These are phyloP conservation scores for Crotophaga sulcirostris DNA, from an alignment of 2,113 vertebrate species.

Conservation along the genomic window DNA sequence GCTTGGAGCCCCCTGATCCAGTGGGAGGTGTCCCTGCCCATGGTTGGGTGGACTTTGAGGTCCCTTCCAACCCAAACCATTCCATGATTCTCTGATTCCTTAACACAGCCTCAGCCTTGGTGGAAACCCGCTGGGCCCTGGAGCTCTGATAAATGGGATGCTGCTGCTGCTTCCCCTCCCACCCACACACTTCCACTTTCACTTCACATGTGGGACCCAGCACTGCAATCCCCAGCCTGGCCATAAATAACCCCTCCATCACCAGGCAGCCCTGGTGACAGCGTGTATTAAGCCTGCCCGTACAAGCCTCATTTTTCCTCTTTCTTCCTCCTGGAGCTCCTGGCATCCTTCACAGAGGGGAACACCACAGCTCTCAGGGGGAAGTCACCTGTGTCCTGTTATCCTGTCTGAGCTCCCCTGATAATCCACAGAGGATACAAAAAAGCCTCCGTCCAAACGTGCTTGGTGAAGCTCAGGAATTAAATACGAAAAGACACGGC, in stretches of 20 bases:
- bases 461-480: neutral
- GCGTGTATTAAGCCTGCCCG: neutral
- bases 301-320: neutral
- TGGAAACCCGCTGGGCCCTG: neutral
- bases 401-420: neutral
- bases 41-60: no score
- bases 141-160: slow-evolving; percentile 28
- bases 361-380: neutral
- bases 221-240: slow-evolving; percentile 38
- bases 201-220: slow-evolving; percentile 80
- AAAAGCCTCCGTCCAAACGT: neutral
- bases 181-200: slow-evolving; percentile 75
- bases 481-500: slow-evolving; percentile 51
- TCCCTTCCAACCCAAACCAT: no score
- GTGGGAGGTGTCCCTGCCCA: no score
- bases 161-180: slow-evolving; percentile 79
- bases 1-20: no score
- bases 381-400: slow-evolving; percentile 11
- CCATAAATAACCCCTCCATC: slow-evolving; percentile 49
- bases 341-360: neutral
- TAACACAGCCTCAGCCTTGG: neutral
- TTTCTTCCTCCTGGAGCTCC: neutral
- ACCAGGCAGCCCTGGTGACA: neutral
- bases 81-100: neutral
- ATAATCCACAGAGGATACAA: neutral